Evolutionary conservation across 2,113 vertebrate genomes (phyloP).

Genomic region (Melanostigma gelatinosum): DNA sequence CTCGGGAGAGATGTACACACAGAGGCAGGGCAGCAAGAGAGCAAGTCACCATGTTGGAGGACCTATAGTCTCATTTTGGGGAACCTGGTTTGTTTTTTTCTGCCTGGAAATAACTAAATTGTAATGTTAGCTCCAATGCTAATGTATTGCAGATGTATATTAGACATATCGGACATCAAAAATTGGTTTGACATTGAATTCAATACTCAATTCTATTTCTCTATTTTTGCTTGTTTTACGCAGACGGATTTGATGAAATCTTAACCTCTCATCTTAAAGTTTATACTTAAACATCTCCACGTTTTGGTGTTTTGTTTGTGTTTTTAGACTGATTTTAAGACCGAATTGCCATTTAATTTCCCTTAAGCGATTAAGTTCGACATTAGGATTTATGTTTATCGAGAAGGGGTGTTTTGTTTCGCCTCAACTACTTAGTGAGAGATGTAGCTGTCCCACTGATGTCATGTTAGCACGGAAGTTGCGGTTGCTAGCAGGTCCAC

Average conservation of each 20-base stretch:
- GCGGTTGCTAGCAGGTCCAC: background rate
- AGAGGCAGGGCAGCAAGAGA: conserved; percentile 42
- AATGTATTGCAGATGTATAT: background rate
- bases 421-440: background rate
- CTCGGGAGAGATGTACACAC: conserved; percentile 40
- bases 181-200: background rate
- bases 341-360: background rate
- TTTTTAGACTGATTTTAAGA: background rate
- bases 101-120: background rate
- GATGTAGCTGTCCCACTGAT: background rate
- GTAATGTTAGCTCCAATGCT: background rate
- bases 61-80: background rate
- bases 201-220: background rate
- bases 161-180: background rate
- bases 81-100: background rate
- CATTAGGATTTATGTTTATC: background rate
- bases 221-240: background rate
- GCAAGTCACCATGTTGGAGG: background rate
- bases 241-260: background rate
- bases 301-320: background rate
- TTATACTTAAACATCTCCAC: background rate
- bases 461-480: background rate
- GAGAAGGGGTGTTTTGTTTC: background rate
- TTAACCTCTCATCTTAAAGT: background rate
- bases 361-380: background rate